phyloP scores from a whole-genome alignment of 2,113 vertebrate genomes.

The Rhineura floridana region DNA sequence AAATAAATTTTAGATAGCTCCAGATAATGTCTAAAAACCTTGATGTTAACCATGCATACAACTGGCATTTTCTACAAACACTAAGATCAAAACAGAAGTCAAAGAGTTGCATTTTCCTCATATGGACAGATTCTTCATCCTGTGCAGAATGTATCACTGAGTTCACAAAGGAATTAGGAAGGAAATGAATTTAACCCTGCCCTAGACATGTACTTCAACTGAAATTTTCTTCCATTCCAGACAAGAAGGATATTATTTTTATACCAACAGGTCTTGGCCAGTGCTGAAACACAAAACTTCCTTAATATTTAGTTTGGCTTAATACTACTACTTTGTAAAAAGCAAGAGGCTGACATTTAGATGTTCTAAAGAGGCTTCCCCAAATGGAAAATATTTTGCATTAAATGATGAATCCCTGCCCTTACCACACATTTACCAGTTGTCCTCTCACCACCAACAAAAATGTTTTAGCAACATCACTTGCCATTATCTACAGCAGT shows the following conservation, averaged over 20 bases:
- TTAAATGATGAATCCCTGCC: neutral
- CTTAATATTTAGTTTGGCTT: neutral
- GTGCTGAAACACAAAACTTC: neutral
- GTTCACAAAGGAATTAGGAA: neutral
- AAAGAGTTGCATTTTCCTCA: neutral
- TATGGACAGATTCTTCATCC: neutral
- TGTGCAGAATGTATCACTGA: neutral
- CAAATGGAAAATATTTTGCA: neutral
- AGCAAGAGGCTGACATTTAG: neutral
- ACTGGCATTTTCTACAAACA: neutral
- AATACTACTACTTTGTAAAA: neutral
- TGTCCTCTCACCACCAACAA: neutral
- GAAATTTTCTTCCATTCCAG: neutral
- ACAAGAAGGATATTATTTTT: neutral
- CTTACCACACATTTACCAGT: neutral
- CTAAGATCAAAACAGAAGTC: neutral
- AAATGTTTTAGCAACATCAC: neutral
- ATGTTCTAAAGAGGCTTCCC: neutral
- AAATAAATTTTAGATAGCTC: conserved; percentile 19
- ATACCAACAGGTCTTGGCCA: neutral
- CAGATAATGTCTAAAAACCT: neutral
- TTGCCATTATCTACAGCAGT: neutral
- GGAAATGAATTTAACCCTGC: too few relatives aligned
- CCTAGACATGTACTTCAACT: neutral
- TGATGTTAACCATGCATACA: neutral